Base-by-base conservation (phyloP, 1,140 invertebrate species). In the Papilio xuthus region DNA sequence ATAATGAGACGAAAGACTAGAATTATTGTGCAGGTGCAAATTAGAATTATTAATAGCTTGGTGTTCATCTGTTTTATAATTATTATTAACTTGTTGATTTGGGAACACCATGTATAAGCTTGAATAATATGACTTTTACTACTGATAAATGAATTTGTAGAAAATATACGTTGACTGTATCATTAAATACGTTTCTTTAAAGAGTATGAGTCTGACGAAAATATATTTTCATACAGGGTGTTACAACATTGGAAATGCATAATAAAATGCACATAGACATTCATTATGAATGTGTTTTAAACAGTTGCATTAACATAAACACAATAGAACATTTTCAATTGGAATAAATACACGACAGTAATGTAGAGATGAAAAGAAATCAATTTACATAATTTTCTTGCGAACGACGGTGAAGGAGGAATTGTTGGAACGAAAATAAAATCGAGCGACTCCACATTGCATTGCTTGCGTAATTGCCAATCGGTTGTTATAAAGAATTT, bases 361-460 rank as follows among this genome's bases (percentile, higher is more conserved):
- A 67, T 67, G 60, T 67, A 15, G 26, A 63, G 60, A 60, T 60
- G 60, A 67, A 67, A 32, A 32, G 60, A 15, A 67, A 67, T 28
- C 9, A 60, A 60, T 60, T 67, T 67, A 67, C 60, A 67, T 67
- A 67, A 67, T 28, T 67, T 67, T 67, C 60, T 67, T 67, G 10
- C 15, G 60, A 67, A 67, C 26, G 2, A 32, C 4, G 10, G 4
- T 67, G 60, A 67, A 32, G 60, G 4, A 67, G 26, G 60, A 67
- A 67, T 67, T 67, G 60, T 67, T 67, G 60, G 13, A 67, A 28
- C 26, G 23, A 28, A 67, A 32, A 67, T 56, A 56, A 67, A 67
- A 67, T 0, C 60, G 60, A 67, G 13, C 26, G 60, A 67, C 26
- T 67, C 23, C 4, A 67, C 60, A 15, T 67, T 13, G 60, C 60